Evolutionary conservation across 2,888 invertebrate species (phyloP).

Genomic region (Panopea generosa): DNA sequence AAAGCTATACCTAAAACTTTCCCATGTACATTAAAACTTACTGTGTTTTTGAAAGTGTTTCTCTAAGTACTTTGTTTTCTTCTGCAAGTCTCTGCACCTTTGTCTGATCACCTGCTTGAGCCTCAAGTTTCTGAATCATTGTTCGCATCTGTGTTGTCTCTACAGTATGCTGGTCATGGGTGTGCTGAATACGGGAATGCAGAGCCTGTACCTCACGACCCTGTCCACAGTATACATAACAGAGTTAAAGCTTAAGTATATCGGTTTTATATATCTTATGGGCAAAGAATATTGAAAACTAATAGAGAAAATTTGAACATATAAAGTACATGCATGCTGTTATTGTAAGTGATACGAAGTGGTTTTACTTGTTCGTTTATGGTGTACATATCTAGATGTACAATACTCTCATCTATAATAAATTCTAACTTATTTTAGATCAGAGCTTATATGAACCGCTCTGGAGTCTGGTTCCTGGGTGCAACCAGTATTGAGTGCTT

Average conservation of each 20-base stretch:
- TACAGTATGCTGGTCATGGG: conserved; percentile 87
- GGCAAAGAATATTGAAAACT: not conserved
- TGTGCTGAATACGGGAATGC: conserved; percentile 88
- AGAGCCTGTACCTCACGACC: conserved; percentile 89
- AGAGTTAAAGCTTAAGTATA: not conserved
- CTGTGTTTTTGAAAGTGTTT: conserved; percentile 74
- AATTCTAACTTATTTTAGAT: no score
- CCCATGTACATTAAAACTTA: conserved; percentile 72
- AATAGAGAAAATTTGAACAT: no score
- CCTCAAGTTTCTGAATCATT: conserved; percentile 73
- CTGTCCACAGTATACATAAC: conserved; percentile 84
- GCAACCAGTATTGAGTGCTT: no score
- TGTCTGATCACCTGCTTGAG: conserved; percentile 62
- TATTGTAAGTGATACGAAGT: no score
- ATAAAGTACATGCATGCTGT: no score
- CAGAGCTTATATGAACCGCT: no score
- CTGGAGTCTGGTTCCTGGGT: no score
- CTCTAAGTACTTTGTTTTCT: conserved; percentile 82
- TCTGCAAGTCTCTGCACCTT: conserved; percentile 69
- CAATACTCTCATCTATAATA: no score
- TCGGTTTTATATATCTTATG: not conserved
- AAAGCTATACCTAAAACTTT: no score
- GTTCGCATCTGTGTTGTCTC: conserved; percentile 88
- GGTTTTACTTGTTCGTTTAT: no score
- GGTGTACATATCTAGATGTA: no score